Evolutionary conservation across 2,888 invertebrate genomes (phyloP), one percentile per base, ranked within the genome.

Genomic region (Scaptomyza flava): DNA sequence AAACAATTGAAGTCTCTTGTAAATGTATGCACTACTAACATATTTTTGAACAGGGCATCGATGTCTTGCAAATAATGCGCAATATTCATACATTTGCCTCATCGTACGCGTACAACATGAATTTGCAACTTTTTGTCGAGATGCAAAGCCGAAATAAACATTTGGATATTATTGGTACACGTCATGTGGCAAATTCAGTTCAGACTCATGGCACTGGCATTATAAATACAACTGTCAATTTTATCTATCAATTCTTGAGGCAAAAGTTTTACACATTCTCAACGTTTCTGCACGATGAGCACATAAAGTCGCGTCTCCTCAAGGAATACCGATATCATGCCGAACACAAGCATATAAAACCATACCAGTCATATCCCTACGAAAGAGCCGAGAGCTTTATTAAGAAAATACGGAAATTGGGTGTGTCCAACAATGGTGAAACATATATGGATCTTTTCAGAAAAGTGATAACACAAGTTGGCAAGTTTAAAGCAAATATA

Each of bases 221-320:
- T 68, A 97, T 98, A 94, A 98, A 97, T 89, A 98, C 98, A 0
- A 97, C 98, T 0, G 98, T 96, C 0, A 98, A 98, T 90, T 97
- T 96, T 83, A 96, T 97, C 0, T 98, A 98, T 92, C 98, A 98
- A 92, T 99, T 98, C 92, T 93, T 99, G 74, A 94, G 97, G 77
- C 96, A 97, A 81, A 98, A 99, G 91, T 96, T 99, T 87, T 96
- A 96, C 82, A 96, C 96, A 1, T 98, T 99, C 91, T 99, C 99
- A 0, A 98, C 99, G 91, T 99, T 99, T 91, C 95, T 99, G 92
- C 99, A 96, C 90, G 99, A 99, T 90, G 99, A 99, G 91, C 98
- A 98, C 89, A 98, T 99, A 52, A 98, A 99, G 91, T 98, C 98
- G 0, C 94, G 98, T 61, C 93, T 99, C 3, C 94, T 97, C 75